phyloP scores from a whole-genome alignment of 2,797 vertebrate species.

The Lophius americanus region DNA sequence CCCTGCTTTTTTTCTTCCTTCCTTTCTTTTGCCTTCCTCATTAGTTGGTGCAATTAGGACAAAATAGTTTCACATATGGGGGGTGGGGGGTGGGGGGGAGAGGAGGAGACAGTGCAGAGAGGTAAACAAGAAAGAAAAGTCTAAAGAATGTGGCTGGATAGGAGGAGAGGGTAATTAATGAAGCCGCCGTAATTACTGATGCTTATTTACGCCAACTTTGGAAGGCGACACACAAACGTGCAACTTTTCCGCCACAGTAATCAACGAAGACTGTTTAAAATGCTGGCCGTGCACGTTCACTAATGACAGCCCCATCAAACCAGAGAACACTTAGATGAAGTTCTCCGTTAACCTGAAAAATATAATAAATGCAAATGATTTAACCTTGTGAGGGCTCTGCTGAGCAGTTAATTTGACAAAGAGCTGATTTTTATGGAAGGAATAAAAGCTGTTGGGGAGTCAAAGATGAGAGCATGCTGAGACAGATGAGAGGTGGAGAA shows the following conservation, averaged over 20 bases:
- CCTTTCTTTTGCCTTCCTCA: slow-evolving; percentile 64
- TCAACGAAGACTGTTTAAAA: slow-evolving; percentile 46
- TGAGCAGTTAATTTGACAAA: slow-evolving; percentile 34
- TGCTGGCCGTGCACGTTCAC: slow-evolving; percentile 18
- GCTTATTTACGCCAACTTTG: slow-evolving; percentile 68
- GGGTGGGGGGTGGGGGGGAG: slow-evolving; percentile 8
- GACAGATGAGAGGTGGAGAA: slow-evolving; percentile 16
- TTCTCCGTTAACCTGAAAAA: slow-evolving; percentile 8
- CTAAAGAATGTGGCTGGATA: slow-evolving; percentile 63
- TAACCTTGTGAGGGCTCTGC: slow-evolving; percentile 23
- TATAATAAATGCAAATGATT: slow-evolving; percentile 35
- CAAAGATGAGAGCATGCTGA: slow-evolving; percentile 10
- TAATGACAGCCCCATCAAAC: slow-evolving; percentile 43
- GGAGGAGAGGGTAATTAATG: slow-evolving; percentile 72
- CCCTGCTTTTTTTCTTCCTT: slow-evolving; percentile 50
- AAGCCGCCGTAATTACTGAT: slow-evolving; percentile 71
- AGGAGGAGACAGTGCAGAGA: slow-evolving; percentile 25
- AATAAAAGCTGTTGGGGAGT: slow-evolving; percentile 20
- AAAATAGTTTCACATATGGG: slow-evolving; percentile 47
- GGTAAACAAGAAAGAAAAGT: slow-evolving; percentile 68
- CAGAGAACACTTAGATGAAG: slow-evolving; percentile 6
- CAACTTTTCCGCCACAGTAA: slow-evolving; percentile 36
- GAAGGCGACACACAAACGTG: slow-evolving; percentile 39
- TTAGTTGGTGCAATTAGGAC: slow-evolving; percentile 75
- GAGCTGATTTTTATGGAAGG: slow-evolving; percentile 6